Evolutionary conservation across 2,797 vertebrate genomes (phyloP).

Genomic region (Channa striata): DNA sequence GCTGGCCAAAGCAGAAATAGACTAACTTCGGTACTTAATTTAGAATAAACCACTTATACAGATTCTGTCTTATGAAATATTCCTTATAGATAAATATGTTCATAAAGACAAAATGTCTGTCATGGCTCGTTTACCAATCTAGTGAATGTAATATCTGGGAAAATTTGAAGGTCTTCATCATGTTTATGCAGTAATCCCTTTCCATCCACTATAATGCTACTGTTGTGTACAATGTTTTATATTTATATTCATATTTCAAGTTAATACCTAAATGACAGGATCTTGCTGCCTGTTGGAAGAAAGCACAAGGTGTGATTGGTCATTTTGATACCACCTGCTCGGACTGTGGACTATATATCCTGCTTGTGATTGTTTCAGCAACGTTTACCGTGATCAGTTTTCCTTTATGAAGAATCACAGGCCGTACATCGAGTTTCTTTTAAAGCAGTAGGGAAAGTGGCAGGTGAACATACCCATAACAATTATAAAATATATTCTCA

Average conservation of each 20-base stretch:
- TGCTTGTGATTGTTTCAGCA: conserved; percentile 2
- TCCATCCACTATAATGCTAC: neutral
- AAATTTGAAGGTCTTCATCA: neutral
- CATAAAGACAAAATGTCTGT: neutral
- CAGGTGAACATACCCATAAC: too few species aligned
- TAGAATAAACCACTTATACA: conserved; percentile 10
- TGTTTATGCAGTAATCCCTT: neutral
- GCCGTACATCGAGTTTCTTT: too few species aligned
- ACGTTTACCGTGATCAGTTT: neutral
- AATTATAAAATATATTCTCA: too few species aligned
- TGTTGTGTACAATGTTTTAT: neutral
- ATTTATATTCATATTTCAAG: too few species aligned
- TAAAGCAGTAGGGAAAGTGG: too few species aligned
- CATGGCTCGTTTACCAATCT: neutral
- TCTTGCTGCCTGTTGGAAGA: neutral
- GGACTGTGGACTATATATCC: neutral
- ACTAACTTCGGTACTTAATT: conserved; percentile 5
- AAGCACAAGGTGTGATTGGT: neutral
- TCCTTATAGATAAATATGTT: neutral
- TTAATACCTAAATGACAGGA: too few species aligned
- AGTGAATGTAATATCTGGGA: too few species aligned
- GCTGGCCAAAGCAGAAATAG: conserved; percentile 2
- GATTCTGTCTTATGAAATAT: neutral
- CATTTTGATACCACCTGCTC: conserved; percentile 3
- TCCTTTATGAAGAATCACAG: too few species aligned